These are phyloP conservation scores for Toxotes lorentzi DNA, from an alignment of 2,797 vertebrate genomes.

Conservation along the genomic window DNA sequence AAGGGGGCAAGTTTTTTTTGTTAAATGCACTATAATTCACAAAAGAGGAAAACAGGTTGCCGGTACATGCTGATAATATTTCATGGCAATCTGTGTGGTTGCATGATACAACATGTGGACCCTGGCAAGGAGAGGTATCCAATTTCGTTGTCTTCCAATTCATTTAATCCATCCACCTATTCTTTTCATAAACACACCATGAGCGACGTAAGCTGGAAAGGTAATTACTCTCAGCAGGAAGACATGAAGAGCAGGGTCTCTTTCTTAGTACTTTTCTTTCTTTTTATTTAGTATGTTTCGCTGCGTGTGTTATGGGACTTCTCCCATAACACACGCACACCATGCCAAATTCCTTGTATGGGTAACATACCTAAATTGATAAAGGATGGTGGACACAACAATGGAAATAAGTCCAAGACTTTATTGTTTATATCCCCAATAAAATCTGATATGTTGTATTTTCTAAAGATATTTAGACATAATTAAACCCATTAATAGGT, in stretches of 20 bases:
- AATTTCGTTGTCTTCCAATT: constrained; percentile 61
- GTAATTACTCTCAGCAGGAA: constrained; percentile 67
- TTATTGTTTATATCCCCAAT: not conserved
- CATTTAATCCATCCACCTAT: constrained; percentile 64
- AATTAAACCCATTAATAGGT: not conserved
- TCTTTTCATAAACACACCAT: constrained; percentile 65
- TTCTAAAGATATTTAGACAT: constrained; percentile 1
- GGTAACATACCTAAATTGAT: no score
- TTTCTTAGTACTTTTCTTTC: no score
- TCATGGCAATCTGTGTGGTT: constrained; percentile 42
- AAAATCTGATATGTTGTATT: constrained; percentile 1
- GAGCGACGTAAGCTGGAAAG: constrained; percentile 48
- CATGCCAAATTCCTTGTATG: no score
- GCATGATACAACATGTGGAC: constrained; percentile 34
- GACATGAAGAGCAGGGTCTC: constrained; percentile 61
- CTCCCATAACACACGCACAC: no score
- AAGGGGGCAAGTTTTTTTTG: constrained; percentile 17
- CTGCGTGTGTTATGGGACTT: no score
- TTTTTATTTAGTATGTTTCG: no score
- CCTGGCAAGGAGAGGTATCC: constrained; percentile 40
- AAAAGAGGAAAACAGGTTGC: constrained; percentile 25
- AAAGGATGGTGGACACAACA: not conserved
- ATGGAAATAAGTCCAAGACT: not conserved
- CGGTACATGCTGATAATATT: constrained; percentile 47
- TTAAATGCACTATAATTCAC: constrained; percentile 31